Conservation (phyloP, 2,888 invertebrate species). For the Camptogramma bilineatum region DNA sequence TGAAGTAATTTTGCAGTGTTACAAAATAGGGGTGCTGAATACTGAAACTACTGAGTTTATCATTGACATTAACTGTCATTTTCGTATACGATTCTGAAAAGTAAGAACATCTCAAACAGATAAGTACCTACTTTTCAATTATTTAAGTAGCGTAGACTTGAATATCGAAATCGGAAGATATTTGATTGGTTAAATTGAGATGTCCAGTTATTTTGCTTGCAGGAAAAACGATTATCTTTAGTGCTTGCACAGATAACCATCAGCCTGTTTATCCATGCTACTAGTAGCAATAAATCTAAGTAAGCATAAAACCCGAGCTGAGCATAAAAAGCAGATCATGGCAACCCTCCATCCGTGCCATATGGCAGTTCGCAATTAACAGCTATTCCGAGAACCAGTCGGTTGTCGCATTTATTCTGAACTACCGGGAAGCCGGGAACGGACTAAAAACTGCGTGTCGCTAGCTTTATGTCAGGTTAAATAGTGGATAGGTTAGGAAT, state of each 20-base stretch:
- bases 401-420: constrained; percentile 20
- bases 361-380: constrained; percentile 57
- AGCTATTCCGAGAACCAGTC: constrained; percentile 58
- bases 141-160: too few relatives aligned
- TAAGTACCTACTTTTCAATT: too few relatives aligned
- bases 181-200: too few relatives aligned
- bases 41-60: too few relatives aligned
- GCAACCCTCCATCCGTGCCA: constrained; percentile 48
- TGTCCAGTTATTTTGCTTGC: too few relatives aligned
- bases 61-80: too few relatives aligned
- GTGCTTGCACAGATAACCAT: constrained; percentile 1
- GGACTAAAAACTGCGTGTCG: constrained; percentile 48
- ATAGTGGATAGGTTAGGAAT: constrained; percentile 1
- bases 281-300: constrained; percentile 23
- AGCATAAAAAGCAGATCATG: constrained; percentile 25
- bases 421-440: constrained; percentile 61
- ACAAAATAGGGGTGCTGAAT: too few relatives aligned
- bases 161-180: too few relatives aligned
- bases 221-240: too few relatives aligned
- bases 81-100: too few relatives aligned
- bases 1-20: too few relatives aligned
- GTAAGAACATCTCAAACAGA: too few relatives aligned
- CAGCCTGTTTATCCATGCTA: not conserved
- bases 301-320: constrained; percentile 28
- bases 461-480: constrained; percentile 12